Base-by-base conservation (phyloP, 2,888 invertebrate species). In the Acrobasis consociella region DNA sequence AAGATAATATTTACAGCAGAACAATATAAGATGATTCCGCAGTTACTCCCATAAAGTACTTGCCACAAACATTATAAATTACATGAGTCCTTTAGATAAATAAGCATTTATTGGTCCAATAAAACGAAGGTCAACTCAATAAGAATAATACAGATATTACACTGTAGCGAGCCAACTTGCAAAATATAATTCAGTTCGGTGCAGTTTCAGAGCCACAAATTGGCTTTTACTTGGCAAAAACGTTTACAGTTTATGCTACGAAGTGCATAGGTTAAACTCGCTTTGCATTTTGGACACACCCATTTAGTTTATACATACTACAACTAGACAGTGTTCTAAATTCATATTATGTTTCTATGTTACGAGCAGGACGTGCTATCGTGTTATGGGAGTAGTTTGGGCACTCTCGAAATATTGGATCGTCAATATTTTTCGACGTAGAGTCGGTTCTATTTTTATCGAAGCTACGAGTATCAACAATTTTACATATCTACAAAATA, bases 171-270 rank as follows among this genome's bases (percentile, higher is more conserved):
- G 75, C 77, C 78, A 77, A 77, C 72, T 72, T 65, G 67, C 65
- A 66, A 71, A 73, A 71, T 73, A 71, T 75, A 75, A 78, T 78
- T 70, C 65, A 73, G 73, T 72, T 68, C 67, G 67, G 68, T 72
- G 72, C 74, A 74, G 72, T 70, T 67, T 67, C 69, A 72, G 69
- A 65, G 69, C 64, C 64, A 60, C 66, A 64, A 65, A 68, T 66
- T 66, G 66, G 66, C 66, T 63, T 77, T 76, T 76, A 72, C 73
- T 76, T 71, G 70, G 69, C 73, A 75, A 73, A 73, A 75, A 70
- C 72, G 63, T 67, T 72, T 68, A 58, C 63, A 62, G 58, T 51
- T 51, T 51, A 51, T 39, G 50, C 16, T 51, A 50, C 13, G 16
- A 38, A 60, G 42, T 60, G 51, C 17, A 50, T 60, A 42, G 52